phyloP scores from a whole-genome alignment of 2,113 vertebrate genomes.

The Saguinus imperator region DNA sequence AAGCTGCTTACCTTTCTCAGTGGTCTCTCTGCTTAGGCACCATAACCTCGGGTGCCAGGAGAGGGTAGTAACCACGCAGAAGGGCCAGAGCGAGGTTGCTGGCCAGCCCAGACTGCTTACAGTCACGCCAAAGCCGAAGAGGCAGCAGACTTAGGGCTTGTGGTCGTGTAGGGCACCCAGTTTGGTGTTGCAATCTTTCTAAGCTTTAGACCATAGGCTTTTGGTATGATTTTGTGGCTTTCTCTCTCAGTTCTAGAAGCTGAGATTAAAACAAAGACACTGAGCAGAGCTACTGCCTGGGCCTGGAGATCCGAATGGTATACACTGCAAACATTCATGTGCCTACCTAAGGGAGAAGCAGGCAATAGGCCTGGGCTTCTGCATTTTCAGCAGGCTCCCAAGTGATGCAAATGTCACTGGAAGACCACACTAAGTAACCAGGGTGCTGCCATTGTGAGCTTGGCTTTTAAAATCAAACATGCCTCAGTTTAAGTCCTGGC shows the following conservation, averaged over 20 bases:
- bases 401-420: too few species aligned
- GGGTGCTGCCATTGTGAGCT: neutral
- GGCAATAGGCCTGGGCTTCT: neutral
- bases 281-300: neutral
- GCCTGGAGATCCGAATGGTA: neutral
- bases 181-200: neutral
- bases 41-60: neutral
- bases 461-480: neutral
- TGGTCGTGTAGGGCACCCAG: neutral
- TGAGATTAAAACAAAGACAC: neutral
- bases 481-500: neutral
- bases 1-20: neutral
- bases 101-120: too few species aligned
- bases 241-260: neutral
- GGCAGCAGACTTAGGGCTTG: neutral
- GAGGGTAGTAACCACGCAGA: neutral
- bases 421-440: neutral
- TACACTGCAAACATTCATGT: accelerated
- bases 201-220: neutral
- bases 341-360: too few species aligned
- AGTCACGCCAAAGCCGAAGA: neutral
- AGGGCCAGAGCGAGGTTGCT: neutral
- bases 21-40: neutral
- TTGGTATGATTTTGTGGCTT: neutral
- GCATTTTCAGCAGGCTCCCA: neutral